A percentile compares a stretch with the other conserved stretches of the same genome.
Conservation (phyloP, 2,113 vertebrate genomes). For the Ancistrus triradiatus region DNA sequence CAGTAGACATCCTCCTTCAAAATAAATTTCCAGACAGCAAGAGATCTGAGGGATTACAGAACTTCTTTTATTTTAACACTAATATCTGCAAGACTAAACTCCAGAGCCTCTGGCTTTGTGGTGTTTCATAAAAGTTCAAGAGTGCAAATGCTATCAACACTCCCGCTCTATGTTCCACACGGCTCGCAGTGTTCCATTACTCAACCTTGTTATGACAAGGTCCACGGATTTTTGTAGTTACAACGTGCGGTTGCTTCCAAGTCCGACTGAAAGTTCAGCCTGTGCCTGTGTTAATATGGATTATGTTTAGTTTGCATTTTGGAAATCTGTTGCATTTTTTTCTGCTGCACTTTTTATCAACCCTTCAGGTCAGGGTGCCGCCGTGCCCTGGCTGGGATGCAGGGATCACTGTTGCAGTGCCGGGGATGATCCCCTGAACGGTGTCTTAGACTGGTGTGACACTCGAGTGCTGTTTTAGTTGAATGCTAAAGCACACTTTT, state of each 20-base stretch:
- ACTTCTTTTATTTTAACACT: neutral
- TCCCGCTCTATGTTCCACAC: neutral
- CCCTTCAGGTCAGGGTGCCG: too few species aligned
- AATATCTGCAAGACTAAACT: neutral
- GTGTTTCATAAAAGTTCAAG: neutral
- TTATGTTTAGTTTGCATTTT: too few species aligned
- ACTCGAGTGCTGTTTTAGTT: too few species aligned
- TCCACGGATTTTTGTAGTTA: constrained; percentile 14
- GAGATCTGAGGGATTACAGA: neutral
- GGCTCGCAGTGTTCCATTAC: neutral
- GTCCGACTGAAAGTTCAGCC: neutral
- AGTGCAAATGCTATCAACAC: neutral
- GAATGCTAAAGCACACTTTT: too few species aligned
- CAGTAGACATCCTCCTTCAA: neutral
- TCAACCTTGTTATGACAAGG: constrained; percentile 28
- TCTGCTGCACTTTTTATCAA: too few species aligned
- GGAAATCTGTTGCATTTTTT: too few species aligned
- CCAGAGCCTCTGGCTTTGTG: neutral
- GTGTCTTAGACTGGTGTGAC: too few species aligned
- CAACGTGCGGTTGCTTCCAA: constrained; percentile 10
- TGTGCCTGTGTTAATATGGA: too few species aligned
- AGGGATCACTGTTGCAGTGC: too few species aligned
- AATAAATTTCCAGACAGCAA: neutral
- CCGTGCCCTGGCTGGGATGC: too few species aligned
- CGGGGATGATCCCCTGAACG: too few species aligned